These are phyloP conservation scores for Noctilio leporinus DNA, from an alignment of 2,113 vertebrate species.

Conservation along the genomic window DNA sequence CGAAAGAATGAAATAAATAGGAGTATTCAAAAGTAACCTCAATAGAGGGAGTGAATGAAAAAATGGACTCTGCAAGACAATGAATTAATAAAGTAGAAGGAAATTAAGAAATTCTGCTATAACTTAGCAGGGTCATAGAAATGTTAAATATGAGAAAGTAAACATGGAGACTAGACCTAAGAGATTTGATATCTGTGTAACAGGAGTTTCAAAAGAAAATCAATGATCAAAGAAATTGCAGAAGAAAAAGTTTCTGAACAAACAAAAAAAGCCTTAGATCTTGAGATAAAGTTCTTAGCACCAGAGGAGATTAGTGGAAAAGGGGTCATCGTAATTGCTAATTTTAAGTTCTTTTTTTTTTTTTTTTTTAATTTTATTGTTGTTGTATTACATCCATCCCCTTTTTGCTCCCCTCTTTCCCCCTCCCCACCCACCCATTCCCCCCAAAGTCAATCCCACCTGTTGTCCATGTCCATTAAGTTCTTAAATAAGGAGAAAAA, in stretches of 20 bases:
- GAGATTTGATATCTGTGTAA: not conserved
- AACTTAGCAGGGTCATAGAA: not conserved
- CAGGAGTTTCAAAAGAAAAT: constrained; percentile 7
- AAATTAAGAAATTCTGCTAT: constrained; percentile 4
- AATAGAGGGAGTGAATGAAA: not conserved
- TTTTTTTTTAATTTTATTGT: too few relatives aligned
- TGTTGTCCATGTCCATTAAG: too few relatives aligned
- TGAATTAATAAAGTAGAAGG: not conserved
- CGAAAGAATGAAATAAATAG: not conserved
- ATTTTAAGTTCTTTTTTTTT: too few relatives aligned
- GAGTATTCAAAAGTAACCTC: not conserved
- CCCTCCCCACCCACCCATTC: too few relatives aligned
- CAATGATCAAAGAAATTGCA: not conserved
- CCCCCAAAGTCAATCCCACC: too few relatives aligned
- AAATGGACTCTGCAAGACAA: not conserved
- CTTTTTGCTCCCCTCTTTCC: too few relatives aligned
- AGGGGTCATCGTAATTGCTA: not conserved
- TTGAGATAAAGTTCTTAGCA: constrained; percentile 13
- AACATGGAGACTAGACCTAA: not conserved
- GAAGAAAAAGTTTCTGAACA: not conserved
- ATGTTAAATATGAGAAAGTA: not conserved
- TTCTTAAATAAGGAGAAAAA: constrained; percentile 33
- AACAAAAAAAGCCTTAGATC: not conserved
- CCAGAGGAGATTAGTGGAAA: not conserved
- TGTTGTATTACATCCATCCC: too few relatives aligned